These are phyloP conservation scores for Cremastinae sp. DNA, from an alignment of 2,888 invertebrate species.

Conservation along the genomic window DNA sequence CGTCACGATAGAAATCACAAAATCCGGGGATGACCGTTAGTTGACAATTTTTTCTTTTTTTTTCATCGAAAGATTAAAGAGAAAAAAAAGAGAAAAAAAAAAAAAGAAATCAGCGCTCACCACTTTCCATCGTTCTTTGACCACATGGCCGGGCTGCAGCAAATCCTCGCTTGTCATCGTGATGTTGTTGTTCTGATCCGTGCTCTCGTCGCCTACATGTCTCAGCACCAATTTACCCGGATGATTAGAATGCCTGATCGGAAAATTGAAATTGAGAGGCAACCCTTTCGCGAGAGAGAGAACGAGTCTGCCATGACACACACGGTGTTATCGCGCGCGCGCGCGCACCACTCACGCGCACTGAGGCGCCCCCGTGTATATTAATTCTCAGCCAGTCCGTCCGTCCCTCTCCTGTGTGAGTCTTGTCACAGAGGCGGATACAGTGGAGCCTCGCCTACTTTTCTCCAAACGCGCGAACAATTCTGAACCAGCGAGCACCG, in stretches of 20 bases:
- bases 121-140: conserved; percentile 99
- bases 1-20: background rate
- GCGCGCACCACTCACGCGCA: conserved; percentile 14
- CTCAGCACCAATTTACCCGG: conserved; percentile 74
- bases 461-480: too few species aligned
- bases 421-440: background rate
- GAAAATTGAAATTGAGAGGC: conserved; percentile 62
- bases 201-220: conserved; percentile 80
- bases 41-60: conserved; percentile 4
- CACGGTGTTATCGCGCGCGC: conserved; percentile 48
- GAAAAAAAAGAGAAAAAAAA: background rate
- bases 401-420: background rate
- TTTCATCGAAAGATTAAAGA: background rate
- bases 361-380: conserved; percentile 29
- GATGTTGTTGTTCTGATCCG: conserved; percentile 87
- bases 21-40: too few species aligned
- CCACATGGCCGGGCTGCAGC: conserved; percentile 97
- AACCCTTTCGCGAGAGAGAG: conserved; percentile 44
- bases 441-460: too few species aligned
- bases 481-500: too few species aligned
- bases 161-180: conserved; percentile 96
- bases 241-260: conserved; percentile 73
- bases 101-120: conserved; percentile 82
- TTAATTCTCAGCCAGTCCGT: conserved; percentile 1
- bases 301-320: conserved; percentile 59